phyloP scores from a whole-genome alignment of 1,140 invertebrate species.

The Trichonephila clavipes region DNA sequence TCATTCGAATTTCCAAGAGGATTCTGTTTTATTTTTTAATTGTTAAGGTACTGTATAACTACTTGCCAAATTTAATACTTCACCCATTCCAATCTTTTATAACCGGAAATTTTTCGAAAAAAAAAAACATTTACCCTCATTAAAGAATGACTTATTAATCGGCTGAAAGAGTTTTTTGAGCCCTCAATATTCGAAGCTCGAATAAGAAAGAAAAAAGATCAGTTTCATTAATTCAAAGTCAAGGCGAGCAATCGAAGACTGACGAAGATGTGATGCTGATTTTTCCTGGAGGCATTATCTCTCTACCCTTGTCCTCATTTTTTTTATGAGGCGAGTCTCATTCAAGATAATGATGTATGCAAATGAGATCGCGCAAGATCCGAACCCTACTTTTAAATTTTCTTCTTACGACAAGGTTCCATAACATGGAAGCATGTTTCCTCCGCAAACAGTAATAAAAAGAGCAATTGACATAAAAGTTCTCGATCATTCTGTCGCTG shows the following conservation, averaged over 20 bases:
- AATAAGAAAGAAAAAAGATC: not conserved
- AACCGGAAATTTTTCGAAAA: not conserved
- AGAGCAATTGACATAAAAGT: not conserved
- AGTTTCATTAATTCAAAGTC: constrained; percentile 35
- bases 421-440: not conserved
- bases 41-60: too few relatives aligned
- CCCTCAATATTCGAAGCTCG: not conserved
- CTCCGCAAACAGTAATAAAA: not conserved
- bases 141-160: not conserved
- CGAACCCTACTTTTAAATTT: not conserved
- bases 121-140: not conserved
- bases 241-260: not conserved
- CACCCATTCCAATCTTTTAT: too few relatives aligned
- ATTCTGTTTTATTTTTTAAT: too few relatives aligned
- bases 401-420: not conserved
- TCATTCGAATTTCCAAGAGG: too few relatives aligned
- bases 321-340: constrained; percentile 2
- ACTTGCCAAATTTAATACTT: too few relatives aligned
- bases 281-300: not conserved
- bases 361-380: constrained; percentile 17
- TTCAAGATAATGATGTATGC: constrained; percentile 18
- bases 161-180: not conserved
- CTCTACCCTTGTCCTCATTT: constrained; percentile 27
- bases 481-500: not conserved
- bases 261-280: not conserved